Conservation (phyloP, 2,797 vertebrate genomes). For the Molothrus ater region DNA sequence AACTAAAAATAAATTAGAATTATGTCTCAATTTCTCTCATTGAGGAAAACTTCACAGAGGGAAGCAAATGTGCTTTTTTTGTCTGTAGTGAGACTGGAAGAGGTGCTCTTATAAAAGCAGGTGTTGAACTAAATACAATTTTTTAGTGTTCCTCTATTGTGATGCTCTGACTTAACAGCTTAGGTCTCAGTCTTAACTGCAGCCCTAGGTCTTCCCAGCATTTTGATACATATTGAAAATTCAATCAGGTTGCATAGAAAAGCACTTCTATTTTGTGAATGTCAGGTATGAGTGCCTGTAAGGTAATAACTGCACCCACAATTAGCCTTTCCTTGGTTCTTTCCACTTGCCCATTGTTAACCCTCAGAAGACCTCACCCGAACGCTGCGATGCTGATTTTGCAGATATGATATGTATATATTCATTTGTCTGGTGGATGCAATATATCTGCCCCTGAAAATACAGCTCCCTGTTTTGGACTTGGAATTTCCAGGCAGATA, state of each 20-base stretch:
- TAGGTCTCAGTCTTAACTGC: not conserved
- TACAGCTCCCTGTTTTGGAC: not conserved
- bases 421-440: not conserved
- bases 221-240: not conserved
- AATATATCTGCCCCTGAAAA: not conserved
- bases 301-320: not conserved
- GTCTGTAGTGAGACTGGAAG: not conserved
- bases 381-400: fast-evolving
- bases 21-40: not conserved
- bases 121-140: not conserved
- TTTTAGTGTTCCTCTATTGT: not conserved
- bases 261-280: not conserved
- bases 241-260: not conserved
- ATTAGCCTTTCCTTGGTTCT: not conserved
- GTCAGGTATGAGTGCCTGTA: not conserved
- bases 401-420: not conserved
- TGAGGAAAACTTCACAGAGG: not conserved
- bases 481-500: conserved; percentile 37
- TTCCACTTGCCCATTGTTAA: not conserved
- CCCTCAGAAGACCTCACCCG: not conserved
- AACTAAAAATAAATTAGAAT: not conserved
- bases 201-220: not conserved
- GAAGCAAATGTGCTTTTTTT: not conserved
- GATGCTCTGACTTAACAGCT: not conserved
- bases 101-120: not conserved